These are phyloP conservation scores for Hyposmocoma kahamanoa DNA, from an alignment of 1,140 invertebrate genomes.

Conservation along the genomic window DNA sequence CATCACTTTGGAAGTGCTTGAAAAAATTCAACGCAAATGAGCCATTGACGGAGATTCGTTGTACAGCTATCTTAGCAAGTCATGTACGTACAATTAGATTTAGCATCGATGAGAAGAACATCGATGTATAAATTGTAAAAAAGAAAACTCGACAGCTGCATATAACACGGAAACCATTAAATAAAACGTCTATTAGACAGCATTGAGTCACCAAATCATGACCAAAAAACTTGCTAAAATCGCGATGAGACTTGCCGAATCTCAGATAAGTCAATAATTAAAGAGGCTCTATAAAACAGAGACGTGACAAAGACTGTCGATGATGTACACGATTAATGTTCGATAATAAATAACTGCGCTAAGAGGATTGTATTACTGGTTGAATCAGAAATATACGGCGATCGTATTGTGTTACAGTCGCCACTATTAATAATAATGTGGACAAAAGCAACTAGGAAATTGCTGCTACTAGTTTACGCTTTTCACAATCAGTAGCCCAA, in stretches of 20 bases:
- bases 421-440: too few relatives aligned
- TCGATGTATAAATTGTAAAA: neutral
- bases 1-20: too few relatives aligned
- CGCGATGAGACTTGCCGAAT: conserved; percentile 23
- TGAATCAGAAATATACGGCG: conserved; percentile 31
- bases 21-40: too few relatives aligned
- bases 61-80: too few relatives aligned
- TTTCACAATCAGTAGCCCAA: too few relatives aligned
- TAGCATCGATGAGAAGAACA: too few relatives aligned
- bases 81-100: too few relatives aligned
- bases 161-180: neutral
- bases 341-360: conserved; percentile 39
- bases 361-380: conserved; percentile 41
- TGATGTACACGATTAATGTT: conserved; percentile 57
- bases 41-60: too few relatives aligned
- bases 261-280: conserved; percentile 29
- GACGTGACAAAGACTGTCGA: conserved; percentile 21
- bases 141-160: neutral
- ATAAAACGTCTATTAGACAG: neutral
- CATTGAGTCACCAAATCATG: conserved; percentile 27
- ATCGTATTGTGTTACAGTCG: too few relatives aligned
- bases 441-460: too few relatives aligned
- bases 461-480: too few relatives aligned
- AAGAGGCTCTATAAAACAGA: conserved; percentile 21
- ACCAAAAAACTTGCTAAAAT: conserved; percentile 33